Evolutionary conservation across 2,888 invertebrate genomes (phyloP), one percentile per base, ranked within the genome.

Genomic region (Agonum fuliginosum): DNA sequence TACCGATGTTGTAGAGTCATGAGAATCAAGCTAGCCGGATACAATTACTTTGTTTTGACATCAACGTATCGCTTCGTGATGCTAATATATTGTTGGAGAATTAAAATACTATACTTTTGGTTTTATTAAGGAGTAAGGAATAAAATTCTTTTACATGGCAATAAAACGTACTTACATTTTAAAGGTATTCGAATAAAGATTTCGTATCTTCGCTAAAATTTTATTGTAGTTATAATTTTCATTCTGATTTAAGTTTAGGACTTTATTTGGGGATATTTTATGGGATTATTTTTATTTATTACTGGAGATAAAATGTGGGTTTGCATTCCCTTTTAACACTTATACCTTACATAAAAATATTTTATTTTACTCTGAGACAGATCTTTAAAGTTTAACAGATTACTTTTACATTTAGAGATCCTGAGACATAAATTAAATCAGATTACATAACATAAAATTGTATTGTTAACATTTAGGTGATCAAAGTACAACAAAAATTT

Each of bases 1-100:
- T 34, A 62, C 62, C 19, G 19, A 62, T 62, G 62, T 62, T 62
- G 14, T 14, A 12, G 48, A 17, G 17, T 30, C 17, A 58, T 34
- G 34, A n/a, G n/a, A n/a, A n/a, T n/a, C n/a, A n/a, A n/a, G 34
- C 8, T 34, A 27, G 30, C 62, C 30, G 62, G 62, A 62, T 34
- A 17, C 10, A 17, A 62, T 62, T 62, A 62, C 19, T 62, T 62
- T 62, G 62, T 62, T 62, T 62, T 62, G 62, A 62, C 62, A 62
- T 62, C 19, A 62, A 62, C 34, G 14, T 62, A 62, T 62, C 34
- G 62, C 62, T 62, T 34, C 62, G 8, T 62, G 30, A 62, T 27
- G 6, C 17, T 62, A 30, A 62, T 62, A 62, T 62, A 62, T 34
- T 34, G 30, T 58, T 10, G 24, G 10, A 10, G 12, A 54, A 54